phyloP scores from a whole-genome alignment of 2,113 vertebrate species.

The Spea multiplicata region DNA sequence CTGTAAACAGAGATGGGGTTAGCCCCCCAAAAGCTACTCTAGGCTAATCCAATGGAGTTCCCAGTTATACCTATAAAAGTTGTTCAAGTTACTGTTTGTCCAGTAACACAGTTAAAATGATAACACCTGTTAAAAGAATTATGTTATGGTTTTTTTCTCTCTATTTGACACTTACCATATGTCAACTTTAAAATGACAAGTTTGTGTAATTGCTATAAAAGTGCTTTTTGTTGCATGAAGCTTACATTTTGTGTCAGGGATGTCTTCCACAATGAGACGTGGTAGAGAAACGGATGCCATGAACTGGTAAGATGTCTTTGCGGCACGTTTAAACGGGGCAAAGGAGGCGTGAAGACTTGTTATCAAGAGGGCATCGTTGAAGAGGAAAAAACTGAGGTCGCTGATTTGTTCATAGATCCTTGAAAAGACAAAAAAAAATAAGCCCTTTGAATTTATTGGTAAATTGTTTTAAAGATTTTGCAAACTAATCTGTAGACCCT shows the following conservation, averaged over 20 bases:
- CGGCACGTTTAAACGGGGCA: constrained; percentile 62
- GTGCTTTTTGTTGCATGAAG: neutral
- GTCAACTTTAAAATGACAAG: no score
- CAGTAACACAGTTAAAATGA: no score
- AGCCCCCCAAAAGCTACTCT: no score
- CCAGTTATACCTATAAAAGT: no score
- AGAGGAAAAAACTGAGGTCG: constrained; percentile 77
- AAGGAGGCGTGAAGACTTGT: constrained; percentile 56
- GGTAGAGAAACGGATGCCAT: constrained; percentile 69
- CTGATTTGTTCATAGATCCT: constrained; percentile 66
- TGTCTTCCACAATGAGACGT: constrained; percentile 64
- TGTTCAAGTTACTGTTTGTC: no score
- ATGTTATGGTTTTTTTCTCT: no score
- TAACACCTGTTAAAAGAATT: no score
- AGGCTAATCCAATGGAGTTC: no score
- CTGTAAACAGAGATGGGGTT: no score
- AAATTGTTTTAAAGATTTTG: neutral
- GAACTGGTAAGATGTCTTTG: constrained; percentile 68
- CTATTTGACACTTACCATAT: no score
- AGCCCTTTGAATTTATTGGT: neutral
- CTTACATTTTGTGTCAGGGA: constrained; percentile 72
- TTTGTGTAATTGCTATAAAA: no score
- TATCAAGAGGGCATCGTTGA: constrained; percentile 69
- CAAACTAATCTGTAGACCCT: neutral
- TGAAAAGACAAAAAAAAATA: constrained; percentile 9